Percentiles rank a stretch among this genome's conserved stretches.
Conservation (phyloP, 2,113 vertebrate species). For the Grammomys dolichurus region DNA sequence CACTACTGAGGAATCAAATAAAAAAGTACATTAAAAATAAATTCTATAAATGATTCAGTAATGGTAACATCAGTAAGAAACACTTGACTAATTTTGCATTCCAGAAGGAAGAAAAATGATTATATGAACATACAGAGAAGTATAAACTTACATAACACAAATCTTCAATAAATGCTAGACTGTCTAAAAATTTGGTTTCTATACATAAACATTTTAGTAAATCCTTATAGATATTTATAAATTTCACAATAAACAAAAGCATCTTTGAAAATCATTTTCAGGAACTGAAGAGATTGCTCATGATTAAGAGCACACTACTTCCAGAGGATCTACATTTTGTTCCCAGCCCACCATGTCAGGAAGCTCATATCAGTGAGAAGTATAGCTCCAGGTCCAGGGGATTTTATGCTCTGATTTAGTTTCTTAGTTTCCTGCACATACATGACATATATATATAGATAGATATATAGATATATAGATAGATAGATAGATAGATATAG, state of each 20-base stretch:
- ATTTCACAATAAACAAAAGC: conserved; percentile 23
- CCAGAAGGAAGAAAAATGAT: conserved; percentile 1
- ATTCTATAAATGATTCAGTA: conserved; percentile 39
- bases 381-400: fast-evolving
- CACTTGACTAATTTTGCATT: conserved; percentile 18
- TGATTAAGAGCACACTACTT: not conserved
- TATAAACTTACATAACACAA: not conserved
- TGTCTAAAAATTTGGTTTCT: not conserved
- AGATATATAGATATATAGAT: too few species aligned
- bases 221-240: not conserved
- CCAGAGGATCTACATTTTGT: not conserved
- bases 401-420: too few species aligned
- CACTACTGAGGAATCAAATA: not conserved
- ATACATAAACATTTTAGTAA: conserved; percentile 14
- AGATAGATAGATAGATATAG: too few species aligned
- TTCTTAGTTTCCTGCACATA: not conserved
- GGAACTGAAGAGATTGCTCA: not conserved
- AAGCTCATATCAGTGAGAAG: not conserved
- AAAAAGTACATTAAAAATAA: conserved; percentile 4
- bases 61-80: not conserved
- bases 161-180: not conserved
- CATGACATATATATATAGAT: too few species aligned
- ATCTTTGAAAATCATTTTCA: not conserved
- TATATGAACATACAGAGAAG: conserved; percentile 28
- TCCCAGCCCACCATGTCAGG: not conserved